Conservation (phyloP, 2,888 invertebrate species). For the Nemotelus pantherinus region DNA sequence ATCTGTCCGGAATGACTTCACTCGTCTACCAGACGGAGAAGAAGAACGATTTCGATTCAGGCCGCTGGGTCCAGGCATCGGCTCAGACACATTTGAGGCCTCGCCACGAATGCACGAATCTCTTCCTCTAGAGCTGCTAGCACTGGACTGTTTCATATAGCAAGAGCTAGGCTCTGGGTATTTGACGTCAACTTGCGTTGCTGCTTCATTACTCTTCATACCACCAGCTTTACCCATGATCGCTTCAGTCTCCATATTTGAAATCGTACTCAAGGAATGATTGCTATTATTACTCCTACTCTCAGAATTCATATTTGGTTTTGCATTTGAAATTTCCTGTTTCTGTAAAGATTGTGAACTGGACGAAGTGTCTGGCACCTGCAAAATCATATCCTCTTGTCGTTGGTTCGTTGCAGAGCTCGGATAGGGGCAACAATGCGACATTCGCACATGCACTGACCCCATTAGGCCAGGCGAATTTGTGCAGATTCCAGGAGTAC, state of each 20-base stretch:
- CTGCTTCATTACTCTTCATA: background rate
- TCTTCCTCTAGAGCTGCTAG: background rate
- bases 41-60: slow-evolving; percentile 44
- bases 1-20: slow-evolving; percentile 21
- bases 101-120: background rate
- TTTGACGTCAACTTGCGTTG: background rate
- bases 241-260: slow-evolving; percentile 12
- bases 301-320: slow-evolving; percentile 1
- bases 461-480: slow-evolving; percentile 14
- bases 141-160: background rate
- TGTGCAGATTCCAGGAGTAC: background rate
- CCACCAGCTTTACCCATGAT: background rate
- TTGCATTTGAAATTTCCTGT: background rate
- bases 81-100: slow-evolving; percentile 40
- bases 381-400: slow-evolving; percentile 18
- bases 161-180: background rate
- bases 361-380: slow-evolving; percentile 10
- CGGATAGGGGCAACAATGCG: slow-evolving; percentile 20
- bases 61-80: slow-evolving; percentile 52
- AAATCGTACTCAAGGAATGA: slow-evolving; percentile 15
- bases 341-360: slow-evolving; percentile 20
- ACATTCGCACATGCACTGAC: slow-evolving; percentile 22
- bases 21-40: slow-evolving; percentile 12
- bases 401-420: slow-evolving; percentile 5
- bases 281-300: slow-evolving; percentile 7